Base-by-base conservation (phyloP, 2,797 vertebrate species). In the Cacajao melanocephalus region DNA sequence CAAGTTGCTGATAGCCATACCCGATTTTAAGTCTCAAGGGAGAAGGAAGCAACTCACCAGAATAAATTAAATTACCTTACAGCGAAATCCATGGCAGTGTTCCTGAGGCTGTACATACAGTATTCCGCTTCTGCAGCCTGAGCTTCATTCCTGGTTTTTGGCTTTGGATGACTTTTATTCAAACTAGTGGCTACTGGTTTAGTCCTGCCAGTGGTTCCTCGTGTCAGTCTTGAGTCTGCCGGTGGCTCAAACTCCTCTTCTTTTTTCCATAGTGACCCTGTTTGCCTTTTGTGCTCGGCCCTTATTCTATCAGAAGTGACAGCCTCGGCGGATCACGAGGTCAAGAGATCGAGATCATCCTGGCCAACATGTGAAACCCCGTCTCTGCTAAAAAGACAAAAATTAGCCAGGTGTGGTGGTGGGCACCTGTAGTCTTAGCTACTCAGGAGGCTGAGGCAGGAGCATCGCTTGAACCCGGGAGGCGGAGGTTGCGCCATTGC, bases 31-130 rank as follows among this genome's bases (percentile, higher is more conserved):
- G 58, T 81, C 57, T 36, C 52, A 2, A 20, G 19, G 17, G 44
- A 85, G 61, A 81, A 91, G 48, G 19, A 76, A 64, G 55, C 55
- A 61, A 24, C 15, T 17, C 58, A 44, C 81, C 5, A 33, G 70
- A 39, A 39, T 50, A 61, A 24, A 36, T 39, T 41, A 46, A 64
- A 61, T n/a, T 41, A 46, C 6, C 20, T 30, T 13, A 1, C 5
- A 5, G 6, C 1, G 1, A 41, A 76, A 50, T 33, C 81, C n/a
- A 6, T 0, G 13, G 11, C 7, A 15, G 11, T 52, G 8, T 76
- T 57, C n/a, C 28, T 75, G 58, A 52, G 1, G 17, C 26, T 6
- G 2, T 17, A 0, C 13, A 4, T 17, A 0, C 13, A 4, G 4
- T 28, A 24, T 39, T 50, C 41, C 12, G 46, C 11, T 41, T 52